Conservation (phyloP, 2,113 vertebrate genomes). For the Mirounga angustirostris region DNA sequence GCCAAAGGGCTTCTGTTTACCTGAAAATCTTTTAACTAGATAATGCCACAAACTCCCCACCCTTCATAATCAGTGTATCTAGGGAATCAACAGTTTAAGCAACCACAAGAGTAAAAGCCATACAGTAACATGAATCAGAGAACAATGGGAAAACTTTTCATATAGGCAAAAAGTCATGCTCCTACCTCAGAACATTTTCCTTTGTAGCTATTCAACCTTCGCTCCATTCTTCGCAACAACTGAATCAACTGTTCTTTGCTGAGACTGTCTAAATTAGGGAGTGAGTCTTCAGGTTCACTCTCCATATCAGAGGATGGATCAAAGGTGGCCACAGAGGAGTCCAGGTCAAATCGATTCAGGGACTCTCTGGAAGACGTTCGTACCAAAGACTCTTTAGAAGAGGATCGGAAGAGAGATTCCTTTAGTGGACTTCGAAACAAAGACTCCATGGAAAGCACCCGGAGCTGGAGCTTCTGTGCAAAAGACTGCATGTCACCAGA, state of each 20-base stretch:
- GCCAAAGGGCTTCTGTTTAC: not conserved
- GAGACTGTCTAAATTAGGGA: conserved; percentile 88
- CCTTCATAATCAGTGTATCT: not conserved
- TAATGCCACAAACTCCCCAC: not conserved
- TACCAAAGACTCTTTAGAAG: conserved; percentile 94
- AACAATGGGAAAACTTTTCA: not conserved
- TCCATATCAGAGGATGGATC: conserved; percentile 96
- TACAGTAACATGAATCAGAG: not conserved
- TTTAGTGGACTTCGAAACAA: conserved; percentile 93
- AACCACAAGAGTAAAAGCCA: not conserved
- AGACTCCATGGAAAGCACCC: conserved; percentile 95
- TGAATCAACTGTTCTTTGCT: conserved; percentile 94
- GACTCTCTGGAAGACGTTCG: conserved; percentile 95
- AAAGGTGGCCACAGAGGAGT: conserved; percentile 84
- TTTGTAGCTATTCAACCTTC: conserved; percentile 93
- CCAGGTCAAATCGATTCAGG: conserved; percentile 91
- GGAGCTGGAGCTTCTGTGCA: conserved; percentile 95
- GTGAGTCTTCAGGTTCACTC: conserved; percentile 94
- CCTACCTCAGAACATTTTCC: conserved; percentile 96
- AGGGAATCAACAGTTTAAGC: not conserved
- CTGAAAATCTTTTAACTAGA: not conserved
- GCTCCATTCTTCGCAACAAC: conserved; percentile 91
- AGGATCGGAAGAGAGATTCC: conserved; percentile 92
- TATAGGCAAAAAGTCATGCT: not conserved
- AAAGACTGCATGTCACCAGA: conserved; percentile 92